Evolutionary conservation across 2,797 vertebrate species (phyloP).

Genomic region (Dallia pectoralis): DNA sequence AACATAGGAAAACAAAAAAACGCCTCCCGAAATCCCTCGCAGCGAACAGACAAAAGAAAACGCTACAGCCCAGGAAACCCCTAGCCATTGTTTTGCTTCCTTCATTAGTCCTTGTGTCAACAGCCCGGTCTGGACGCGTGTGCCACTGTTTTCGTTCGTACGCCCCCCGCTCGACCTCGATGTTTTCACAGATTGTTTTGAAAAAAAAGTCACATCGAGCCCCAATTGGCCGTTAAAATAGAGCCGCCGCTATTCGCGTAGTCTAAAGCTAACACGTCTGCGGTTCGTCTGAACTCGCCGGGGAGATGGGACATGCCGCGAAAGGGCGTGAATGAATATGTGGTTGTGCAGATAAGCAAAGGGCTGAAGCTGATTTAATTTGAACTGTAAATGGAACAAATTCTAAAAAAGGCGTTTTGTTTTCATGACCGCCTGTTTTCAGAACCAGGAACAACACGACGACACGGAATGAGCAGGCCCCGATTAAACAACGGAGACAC

Average conservation of each 20-base stretch:
- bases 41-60: slow-evolving; percentile 40
- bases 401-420: slow-evolving; percentile 1
- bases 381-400: slow-evolving; percentile 33
- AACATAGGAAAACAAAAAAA: slow-evolving; percentile 67
- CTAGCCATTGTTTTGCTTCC: slow-evolving; percentile 81
- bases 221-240: slow-evolving; percentile 54
- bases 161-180: slow-evolving; percentile 63
- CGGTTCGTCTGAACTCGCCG: slow-evolving; percentile 37
- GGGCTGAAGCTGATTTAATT: slow-evolving; percentile 48
- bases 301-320: slow-evolving; percentile 54
- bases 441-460: slow-evolving; percentile 16
- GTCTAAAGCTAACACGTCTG: slow-evolving; percentile 67
- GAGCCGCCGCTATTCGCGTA: slow-evolving; percentile 40
- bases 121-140: slow-evolving; percentile 70
- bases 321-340: slow-evolving; percentile 28
- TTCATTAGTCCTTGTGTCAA: slow-evolving; percentile 79
- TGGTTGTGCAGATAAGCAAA: slow-evolving; percentile 48
- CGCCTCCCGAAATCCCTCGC: slow-evolving; percentile 59
- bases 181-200: slow-evolving; percentile 80
- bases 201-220: slow-evolving; percentile 65
- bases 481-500: background rate
- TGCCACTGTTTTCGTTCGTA: slow-evolving; percentile 76
- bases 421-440: slow-evolving; percentile 21
- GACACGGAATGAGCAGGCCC: background rate
- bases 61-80: slow-evolving; percentile 69